Conservation (phyloP, 1,140 invertebrate genomes). For the Diorhabda carinulata region DNA sequence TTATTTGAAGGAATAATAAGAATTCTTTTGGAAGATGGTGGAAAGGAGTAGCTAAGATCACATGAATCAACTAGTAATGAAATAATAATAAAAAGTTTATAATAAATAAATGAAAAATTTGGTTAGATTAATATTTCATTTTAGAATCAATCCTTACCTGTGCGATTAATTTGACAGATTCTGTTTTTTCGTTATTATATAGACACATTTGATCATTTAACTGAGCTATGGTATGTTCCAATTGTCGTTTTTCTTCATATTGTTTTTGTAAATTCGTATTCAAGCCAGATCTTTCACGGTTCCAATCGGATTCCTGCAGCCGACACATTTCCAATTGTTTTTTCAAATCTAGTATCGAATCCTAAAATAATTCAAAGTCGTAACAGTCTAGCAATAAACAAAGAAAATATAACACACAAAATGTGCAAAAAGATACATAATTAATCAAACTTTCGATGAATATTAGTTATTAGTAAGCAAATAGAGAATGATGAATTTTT, state of each 20-base stretch:
- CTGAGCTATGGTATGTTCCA: slow-evolving; percentile 36
- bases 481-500: too few species aligned
- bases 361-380: slow-evolving; percentile 24
- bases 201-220: slow-evolving; percentile 38
- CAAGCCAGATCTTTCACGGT: slow-evolving; percentile 35
- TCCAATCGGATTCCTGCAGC: slow-evolving; percentile 30
- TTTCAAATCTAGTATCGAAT: slow-evolving; percentile 37
- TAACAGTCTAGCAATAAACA: neutral
- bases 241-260: slow-evolving; percentile 38
- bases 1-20: too few species aligned
- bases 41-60: too few species aligned
- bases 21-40: too few species aligned
- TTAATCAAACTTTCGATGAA: too few species aligned
- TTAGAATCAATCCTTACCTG: slow-evolving; percentile 27
- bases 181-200: slow-evolving; percentile 40
- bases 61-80: too few species aligned
- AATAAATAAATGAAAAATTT: too few species aligned
- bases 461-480: too few species aligned
- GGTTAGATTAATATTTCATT: too few species aligned
- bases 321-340: slow-evolving; percentile 54
- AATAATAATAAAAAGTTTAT: too few species aligned
- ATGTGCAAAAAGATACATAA: slow-evolving; percentile 38
- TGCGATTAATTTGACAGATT: slow-evolving; percentile 30
- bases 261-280: slow-evolving; percentile 42
- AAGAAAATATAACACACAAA: slow-evolving; percentile 51